phyloP scores from a whole-genome alignment of 1,140 invertebrate species.

The Venturia canescens region DNA sequence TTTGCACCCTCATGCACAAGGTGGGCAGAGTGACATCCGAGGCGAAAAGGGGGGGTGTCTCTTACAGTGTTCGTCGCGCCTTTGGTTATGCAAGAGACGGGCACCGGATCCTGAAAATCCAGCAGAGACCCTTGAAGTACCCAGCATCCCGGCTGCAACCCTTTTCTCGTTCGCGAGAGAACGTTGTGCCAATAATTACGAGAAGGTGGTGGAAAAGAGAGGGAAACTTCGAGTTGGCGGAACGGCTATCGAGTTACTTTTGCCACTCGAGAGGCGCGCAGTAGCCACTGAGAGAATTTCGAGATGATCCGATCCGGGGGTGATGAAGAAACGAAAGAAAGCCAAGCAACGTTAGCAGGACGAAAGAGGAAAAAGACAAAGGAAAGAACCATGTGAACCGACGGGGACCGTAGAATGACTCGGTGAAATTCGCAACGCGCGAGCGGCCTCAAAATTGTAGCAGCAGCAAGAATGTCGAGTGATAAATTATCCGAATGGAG shows the following conservation, averaged over 20 bases:
- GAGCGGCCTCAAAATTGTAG: conserved; percentile 2
- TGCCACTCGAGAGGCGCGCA: conserved; percentile 28
- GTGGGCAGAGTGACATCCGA: conserved; percentile 61
- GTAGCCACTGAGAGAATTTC: conserved; percentile 19
- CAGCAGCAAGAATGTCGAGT: conserved; percentile 34
- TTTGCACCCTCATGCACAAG: conserved; percentile 42
- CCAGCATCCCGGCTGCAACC: conserved; percentile 14
- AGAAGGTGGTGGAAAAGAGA: conserved; percentile 45
- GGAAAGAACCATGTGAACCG: neutral
- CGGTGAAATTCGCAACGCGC: conserved; percentile 37
- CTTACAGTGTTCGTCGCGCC: conserved; percentile 43
- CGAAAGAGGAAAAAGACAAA: conserved; percentile 30
- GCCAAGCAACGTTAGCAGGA: conserved; percentile 23
- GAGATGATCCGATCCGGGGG: conserved; percentile 8
- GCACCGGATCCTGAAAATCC: conserved; percentile 47
- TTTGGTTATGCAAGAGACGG: conserved; percentile 41
- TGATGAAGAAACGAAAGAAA: conserved; percentile 25
- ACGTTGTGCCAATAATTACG: conserved; percentile 63
- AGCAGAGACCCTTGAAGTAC: conserved; percentile 41
- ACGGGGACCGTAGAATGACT: conserved; percentile 33
- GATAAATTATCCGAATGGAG: conserved; percentile 44
- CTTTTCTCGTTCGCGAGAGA: conserved; percentile 40
- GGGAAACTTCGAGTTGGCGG: conserved; percentile 39
- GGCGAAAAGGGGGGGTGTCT: conserved; percentile 61
- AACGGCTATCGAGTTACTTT: conserved; percentile 57